A percentile compares a stretch with the other conserved stretches of the same genome.
These are phyloP conservation scores for Apocrypta bakeri DNA, from an alignment of 1,140 invertebrate genomes.

Conservation along the genomic window DNA sequence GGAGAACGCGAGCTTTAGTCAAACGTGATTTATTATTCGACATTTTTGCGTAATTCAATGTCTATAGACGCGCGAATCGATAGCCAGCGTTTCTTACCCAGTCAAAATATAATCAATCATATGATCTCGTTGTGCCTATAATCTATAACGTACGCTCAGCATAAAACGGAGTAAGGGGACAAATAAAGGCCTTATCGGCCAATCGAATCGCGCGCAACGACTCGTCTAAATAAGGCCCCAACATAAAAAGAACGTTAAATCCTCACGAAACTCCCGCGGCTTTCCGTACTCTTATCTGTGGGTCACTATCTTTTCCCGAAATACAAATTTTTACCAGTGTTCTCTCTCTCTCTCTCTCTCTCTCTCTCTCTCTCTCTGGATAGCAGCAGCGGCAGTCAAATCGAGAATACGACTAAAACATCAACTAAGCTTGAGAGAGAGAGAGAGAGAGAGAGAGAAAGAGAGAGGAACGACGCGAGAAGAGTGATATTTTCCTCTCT, in stretches of 20 bases:
- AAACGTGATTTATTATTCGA: too few relatives aligned
- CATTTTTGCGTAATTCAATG: background rate
- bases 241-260: background rate
- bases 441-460: background rate
- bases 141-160: too few relatives aligned
- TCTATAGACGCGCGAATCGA: too few relatives aligned
- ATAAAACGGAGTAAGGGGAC: background rate
- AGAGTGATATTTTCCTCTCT: conserved; percentile 31
- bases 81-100: too few relatives aligned
- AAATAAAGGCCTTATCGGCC: background rate
- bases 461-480: conserved; percentile 17
- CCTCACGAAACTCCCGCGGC: background rate
- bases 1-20: too few relatives aligned
- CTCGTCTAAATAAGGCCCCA: background rate
- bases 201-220: background rate
- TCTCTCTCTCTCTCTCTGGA: too few relatives aligned
- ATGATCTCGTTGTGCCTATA: too few relatives aligned
- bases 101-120: too few relatives aligned
- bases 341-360: too few relatives aligned
- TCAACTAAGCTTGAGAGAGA: background rate
- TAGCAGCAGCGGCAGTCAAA: background rate
- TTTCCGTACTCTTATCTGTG: conserved; percentile 29
- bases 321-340: conserved; percentile 47
- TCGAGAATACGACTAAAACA: background rate
- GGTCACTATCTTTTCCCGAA: conserved; percentile 44